phyloP scores from a whole-genome alignment of 2,113 vertebrate species.

The Climacteris rufus region DNA sequence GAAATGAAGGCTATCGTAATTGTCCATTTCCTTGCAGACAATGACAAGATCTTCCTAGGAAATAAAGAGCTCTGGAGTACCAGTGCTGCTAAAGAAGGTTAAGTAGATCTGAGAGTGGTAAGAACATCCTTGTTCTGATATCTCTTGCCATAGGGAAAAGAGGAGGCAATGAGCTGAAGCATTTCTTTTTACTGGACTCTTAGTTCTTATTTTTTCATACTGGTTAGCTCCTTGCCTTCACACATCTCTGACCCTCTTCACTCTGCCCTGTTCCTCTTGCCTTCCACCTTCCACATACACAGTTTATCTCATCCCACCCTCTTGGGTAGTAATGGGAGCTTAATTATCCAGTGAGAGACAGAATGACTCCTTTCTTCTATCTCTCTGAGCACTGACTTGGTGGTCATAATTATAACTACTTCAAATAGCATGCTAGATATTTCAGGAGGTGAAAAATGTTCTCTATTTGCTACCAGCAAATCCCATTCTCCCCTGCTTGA shows the following conservation, averaged over 20 bases:
- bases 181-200: background rate
- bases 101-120: background rate
- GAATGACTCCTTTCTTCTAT: background rate
- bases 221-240: background rate
- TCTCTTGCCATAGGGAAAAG: background rate
- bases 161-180: background rate
- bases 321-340: background rate
- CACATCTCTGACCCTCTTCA: background rate
- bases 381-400: background rate
- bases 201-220: background rate
- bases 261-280: background rate
- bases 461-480: background rate
- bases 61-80: background rate
- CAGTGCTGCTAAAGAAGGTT: background rate
- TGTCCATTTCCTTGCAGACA: background rate
- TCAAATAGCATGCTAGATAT: background rate
- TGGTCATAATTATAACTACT: background rate
- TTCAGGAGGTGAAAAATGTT: slow-evolving; percentile 10
- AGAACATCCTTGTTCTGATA: background rate
- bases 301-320: background rate
- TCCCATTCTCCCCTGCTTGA: background rate
- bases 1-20: background rate
- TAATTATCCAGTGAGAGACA: background rate
- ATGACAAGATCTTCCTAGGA: background rate
- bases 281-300: background rate